A percentile compares a stretch with the other conserved stretches of the same genome.
These are phyloP conservation scores for Apamea monoglypha DNA, from an alignment of 2,888 invertebrate genomes.

Conservation along the genomic window DNA sequence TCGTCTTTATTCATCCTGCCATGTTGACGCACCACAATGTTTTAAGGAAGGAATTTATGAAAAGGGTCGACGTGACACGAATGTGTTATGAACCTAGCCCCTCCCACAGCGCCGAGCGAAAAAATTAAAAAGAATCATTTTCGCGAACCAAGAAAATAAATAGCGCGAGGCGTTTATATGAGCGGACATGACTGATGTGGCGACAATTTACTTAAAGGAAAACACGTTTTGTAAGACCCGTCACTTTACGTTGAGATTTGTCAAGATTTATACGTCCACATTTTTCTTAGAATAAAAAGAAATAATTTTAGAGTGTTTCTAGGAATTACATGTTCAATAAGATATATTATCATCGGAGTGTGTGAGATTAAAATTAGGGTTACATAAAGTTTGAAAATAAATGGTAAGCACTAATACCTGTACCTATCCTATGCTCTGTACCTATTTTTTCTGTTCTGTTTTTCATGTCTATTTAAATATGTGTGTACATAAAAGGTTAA, in stretches of 20 bases:
- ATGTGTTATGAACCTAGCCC: slow-evolving; percentile 72
- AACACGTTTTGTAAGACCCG: slow-evolving; percentile 65
- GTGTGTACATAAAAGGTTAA: too few relatives aligned
- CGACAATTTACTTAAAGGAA: slow-evolving; percentile 70
- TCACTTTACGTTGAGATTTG: slow-evolving; percentile 68
- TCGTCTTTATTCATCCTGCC: slow-evolving; percentile 69
- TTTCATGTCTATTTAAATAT: too few relatives aligned
- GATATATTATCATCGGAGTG: neutral
- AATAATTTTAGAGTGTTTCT: slow-evolving; percentile 7
- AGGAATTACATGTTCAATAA: neutral
- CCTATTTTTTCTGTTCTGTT: too few relatives aligned
- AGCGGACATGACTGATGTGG: slow-evolving; percentile 69
- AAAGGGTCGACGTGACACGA: slow-evolving; percentile 80
- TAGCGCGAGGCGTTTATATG: slow-evolving; percentile 63
- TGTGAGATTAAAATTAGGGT: neutral
- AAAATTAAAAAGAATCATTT: slow-evolving; percentile 77
- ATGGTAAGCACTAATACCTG: too few relatives aligned
- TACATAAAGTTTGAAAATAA: neutral
- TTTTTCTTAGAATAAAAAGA: slow-evolving; percentile 29
- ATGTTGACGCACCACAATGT: slow-evolving; percentile 77
- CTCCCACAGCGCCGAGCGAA: slow-evolving; percentile 56
- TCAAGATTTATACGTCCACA: slow-evolving; percentile 55
- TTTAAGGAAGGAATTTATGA: slow-evolving; percentile 82
- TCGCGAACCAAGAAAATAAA: slow-evolving; percentile 69
- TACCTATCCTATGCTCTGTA: too few relatives aligned